A percentile compares a stretch with the other conserved stretches of the same genome.
These are phyloP conservation scores for Girardinichthys multiradiatus DNA, from an alignment of 2,113 vertebrate genomes.

Conservation along the genomic window DNA sequence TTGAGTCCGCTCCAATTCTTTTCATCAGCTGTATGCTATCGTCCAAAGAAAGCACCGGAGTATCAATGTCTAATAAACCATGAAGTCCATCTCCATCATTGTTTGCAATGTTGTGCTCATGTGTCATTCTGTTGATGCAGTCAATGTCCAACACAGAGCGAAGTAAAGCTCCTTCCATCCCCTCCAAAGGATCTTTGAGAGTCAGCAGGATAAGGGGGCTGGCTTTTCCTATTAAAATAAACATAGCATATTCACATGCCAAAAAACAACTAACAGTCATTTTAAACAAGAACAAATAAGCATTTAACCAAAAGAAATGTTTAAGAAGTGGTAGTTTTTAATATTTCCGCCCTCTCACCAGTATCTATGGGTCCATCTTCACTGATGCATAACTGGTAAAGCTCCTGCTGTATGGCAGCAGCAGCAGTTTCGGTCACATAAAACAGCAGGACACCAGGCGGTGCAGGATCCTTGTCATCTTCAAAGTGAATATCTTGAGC, in stretches of 20 bases:
- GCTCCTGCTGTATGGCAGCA: slow-evolving; percentile 70
- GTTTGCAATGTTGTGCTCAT: not conserved
- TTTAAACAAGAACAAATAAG: not conserved
- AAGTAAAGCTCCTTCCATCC: slow-evolving; percentile 69
- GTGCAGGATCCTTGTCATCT: not conserved
- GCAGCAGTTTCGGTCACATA: slow-evolving; percentile 82
- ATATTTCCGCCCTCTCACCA: slow-evolving; percentile 44
- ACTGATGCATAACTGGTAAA: slow-evolving; percentile 34
- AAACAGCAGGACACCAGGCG: slow-evolving; percentile 78
- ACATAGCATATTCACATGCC: not conserved
- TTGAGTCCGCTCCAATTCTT: slow-evolving; percentile 50
- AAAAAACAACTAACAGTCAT: not conserved
- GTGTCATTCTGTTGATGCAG: slow-evolving; percentile 50
- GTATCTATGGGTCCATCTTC: not conserved
- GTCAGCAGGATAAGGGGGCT: slow-evolving; percentile 74
- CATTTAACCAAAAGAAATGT: no score
- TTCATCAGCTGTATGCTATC: slow-evolving; percentile 66
- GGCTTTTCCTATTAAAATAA: slow-evolving; percentile 46
- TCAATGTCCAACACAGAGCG: slow-evolving; percentile 75
- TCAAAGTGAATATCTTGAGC: slow-evolving; percentile 6
- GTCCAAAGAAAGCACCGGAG: slow-evolving; percentile 56
- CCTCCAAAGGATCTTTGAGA: slow-evolving; percentile 56
- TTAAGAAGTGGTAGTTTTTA: no score
- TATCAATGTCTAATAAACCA: not conserved
- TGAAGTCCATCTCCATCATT: not conserved